Base-by-base conservation (phyloP, 2,113 vertebrate genomes). In the Myiopsitta monachus region DNA sequence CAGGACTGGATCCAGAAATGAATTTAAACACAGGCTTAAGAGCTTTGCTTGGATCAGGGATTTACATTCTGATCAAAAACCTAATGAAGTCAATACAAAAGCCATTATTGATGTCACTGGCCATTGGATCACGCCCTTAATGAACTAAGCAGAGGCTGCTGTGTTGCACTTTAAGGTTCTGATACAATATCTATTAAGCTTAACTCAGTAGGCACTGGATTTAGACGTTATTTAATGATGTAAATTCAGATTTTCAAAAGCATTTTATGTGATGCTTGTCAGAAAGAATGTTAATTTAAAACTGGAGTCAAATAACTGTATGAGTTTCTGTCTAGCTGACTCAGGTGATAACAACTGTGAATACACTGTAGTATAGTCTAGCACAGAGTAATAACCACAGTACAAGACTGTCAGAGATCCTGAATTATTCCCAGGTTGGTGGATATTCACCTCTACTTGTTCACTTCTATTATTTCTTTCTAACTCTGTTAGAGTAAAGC, bases 71-170 rank as follows among this genome's bases (percentile, higher is more conserved):
- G 92, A 95, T 91, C 85, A 83, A 93, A 94, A 95, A 79, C 44
- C 27, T 55, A 75, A 36, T 51, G 46, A 94, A 95, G 66, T 92
- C 94, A 96, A 95, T 94, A 77, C 26, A 86, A 88, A 96, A 96
- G 79, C 67, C 94, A n/a, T 85, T 94, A 80, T 59, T 96, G 87
- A 90, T 95, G 75, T 86, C 43, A 88, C 44, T 85, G 78, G 75
- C 18, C 54, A 66, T 87, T 87, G 87, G 81, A 94, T 93, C 70
- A 36, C 87, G 57, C 11, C 66, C 89, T 96, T 94, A 95, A 93
- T 96, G 90, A 95, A 95, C 90, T 94, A 95, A 93, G 51, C 14
- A 74, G 87, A 93, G 38, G 30, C 23, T 90, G n/a, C 54, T 89
- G 41, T 5, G 13, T 43, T 93, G 70, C 38, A 80, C 80, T 83